Evolutionary conservation across 2,797 vertebrate genomes (phyloP), one percentile per base, ranked within the genome.

Genomic region (Acipenser transmontanus): DNA sequence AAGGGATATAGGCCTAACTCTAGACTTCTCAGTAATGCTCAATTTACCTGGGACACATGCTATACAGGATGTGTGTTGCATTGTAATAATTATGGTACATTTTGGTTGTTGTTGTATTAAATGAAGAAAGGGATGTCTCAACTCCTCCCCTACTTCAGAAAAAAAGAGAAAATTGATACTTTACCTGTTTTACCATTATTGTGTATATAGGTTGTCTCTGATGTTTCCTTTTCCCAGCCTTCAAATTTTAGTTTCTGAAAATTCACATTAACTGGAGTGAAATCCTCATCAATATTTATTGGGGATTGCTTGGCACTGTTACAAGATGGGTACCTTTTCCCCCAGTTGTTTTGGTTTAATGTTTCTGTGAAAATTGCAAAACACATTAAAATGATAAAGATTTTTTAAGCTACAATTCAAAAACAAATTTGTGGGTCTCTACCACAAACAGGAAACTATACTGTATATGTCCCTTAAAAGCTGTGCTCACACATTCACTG

Each of bases 151-250:
- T 34, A 34, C 34, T 34, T 34, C 34, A 34, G 34, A 52, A 8
- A 52, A 52, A 52, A 12, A 8, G 13, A 20, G 1, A 9, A 11
- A 7, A 67, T n/a, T 74, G 71, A 73, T 72, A 62, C 1, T 61
- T 85, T 76, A 99, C 97, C 97, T 66, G 95, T 98, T 88, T 98
- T 99, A 34, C 97, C 97, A 62, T 95, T 93, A 61, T 99, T 99
- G 68, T 86, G 93, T 77, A 96, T 93, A 76, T 86, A 91, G 1
- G 93, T 93, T n/a, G 77, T 74, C 73, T 89, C 88, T 20, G 76
- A 74, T 1, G 92, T 92, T 71, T 80, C 72, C 68, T 81, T 85
- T 64, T 94, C 92, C 95, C 96, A 99, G 62, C 91, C 94, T 20
- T 94, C 90, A 62, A 98, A 94, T 65, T 75, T 84, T 70, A 99